Evolutionary conservation across 2,113 vertebrate species (phyloP).

Genomic region (Choloepus hoffmanni): DNA sequence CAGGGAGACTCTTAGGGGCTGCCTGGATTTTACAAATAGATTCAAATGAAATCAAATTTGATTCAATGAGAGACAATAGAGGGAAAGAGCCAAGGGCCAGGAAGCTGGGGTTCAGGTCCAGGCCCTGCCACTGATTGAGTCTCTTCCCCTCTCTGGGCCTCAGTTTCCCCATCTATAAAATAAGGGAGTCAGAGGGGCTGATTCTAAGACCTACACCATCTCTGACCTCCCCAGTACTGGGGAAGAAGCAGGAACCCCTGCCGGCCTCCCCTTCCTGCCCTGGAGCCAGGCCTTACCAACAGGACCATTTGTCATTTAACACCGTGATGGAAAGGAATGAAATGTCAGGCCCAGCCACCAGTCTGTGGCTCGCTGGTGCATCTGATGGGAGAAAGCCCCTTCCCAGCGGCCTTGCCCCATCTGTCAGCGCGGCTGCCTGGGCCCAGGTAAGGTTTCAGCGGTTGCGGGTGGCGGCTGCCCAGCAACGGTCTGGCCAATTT

Average conservation of each 20-base stretch:
- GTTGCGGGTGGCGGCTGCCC: neutral
- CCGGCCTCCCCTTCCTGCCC: slow-evolving; percentile 12
- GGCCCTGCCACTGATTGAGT: neutral
- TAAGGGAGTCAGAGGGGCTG: neutral
- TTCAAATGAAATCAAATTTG: neutral
- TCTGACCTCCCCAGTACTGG: neutral
- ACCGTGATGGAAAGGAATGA: slow-evolving; percentile 42
- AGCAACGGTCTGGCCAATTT: neutral
- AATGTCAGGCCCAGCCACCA: neutral
- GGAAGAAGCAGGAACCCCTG: neutral
- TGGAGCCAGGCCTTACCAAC: slow-evolving; percentile 38
- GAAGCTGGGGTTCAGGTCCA: neutral
- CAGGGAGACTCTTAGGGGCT: too few species aligned
- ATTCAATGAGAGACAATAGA: neutral
- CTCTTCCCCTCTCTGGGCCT: neutral
- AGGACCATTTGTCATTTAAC: slow-evolving; percentile 7
- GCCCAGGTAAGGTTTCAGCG: slow-evolving; percentile 45
- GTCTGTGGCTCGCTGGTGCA: neutral
- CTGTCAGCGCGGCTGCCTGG: neutral
- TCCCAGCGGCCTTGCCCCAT: neutral
- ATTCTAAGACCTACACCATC: neutral
- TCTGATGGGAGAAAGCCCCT: slow-evolving; percentile 39
- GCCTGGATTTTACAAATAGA: too few species aligned
- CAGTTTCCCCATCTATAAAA: slow-evolving; percentile 9
- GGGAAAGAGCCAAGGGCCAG: neutral